These are phyloP conservation scores for Elmis aenea DNA, from an alignment of 2,888 invertebrate genomes.

Conservation along the genomic window DNA sequence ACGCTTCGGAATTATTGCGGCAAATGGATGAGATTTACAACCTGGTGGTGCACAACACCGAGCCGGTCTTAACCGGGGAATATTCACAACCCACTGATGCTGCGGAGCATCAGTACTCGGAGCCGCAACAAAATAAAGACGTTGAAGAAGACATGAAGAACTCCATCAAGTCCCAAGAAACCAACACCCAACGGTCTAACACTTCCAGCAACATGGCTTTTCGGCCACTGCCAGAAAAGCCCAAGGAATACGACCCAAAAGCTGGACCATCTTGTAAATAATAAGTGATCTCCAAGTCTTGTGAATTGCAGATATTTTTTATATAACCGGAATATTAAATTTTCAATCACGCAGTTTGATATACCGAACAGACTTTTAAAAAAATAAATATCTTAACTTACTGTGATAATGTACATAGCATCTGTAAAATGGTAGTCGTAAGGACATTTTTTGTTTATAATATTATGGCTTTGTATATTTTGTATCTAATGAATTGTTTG, in stretches of 20 bases:
- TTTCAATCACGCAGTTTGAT: too few relatives aligned
- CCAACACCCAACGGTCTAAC: slow-evolving; percentile 23
- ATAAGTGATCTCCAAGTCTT: not conserved
- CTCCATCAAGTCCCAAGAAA: slow-evolving; percentile 22
- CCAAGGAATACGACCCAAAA: slow-evolving; percentile 36
- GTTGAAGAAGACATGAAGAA: slow-evolving; percentile 22
- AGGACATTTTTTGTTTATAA: too few relatives aligned
- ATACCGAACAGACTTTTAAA: too few relatives aligned
- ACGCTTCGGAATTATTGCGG: slow-evolving; percentile 57
- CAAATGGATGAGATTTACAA: slow-evolving; percentile 56
- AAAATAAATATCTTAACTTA: too few relatives aligned
- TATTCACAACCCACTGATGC: slow-evolving; percentile 55
- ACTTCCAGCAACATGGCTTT: slow-evolving; percentile 58
- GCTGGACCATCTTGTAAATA: slow-evolving; percentile 29
- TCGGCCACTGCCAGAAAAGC: slow-evolving; percentile 65
- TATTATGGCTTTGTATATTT: too few relatives aligned
- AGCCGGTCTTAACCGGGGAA: slow-evolving; percentile 47
- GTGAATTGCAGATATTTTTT: slow-evolving; percentile 3
- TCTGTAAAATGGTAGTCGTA: too few relatives aligned
- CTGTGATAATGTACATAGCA: too few relatives aligned
- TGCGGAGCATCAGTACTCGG: slow-evolving; percentile 53
- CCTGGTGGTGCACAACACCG: slow-evolving; percentile 26
- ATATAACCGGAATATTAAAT: slow-evolving; percentile 8
- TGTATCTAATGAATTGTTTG: too few relatives aligned
- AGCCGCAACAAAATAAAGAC: slow-evolving; percentile 47